Base-by-base conservation (phyloP, 2,797 vertebrate species). In the Brachyalestes nurse region DNA sequence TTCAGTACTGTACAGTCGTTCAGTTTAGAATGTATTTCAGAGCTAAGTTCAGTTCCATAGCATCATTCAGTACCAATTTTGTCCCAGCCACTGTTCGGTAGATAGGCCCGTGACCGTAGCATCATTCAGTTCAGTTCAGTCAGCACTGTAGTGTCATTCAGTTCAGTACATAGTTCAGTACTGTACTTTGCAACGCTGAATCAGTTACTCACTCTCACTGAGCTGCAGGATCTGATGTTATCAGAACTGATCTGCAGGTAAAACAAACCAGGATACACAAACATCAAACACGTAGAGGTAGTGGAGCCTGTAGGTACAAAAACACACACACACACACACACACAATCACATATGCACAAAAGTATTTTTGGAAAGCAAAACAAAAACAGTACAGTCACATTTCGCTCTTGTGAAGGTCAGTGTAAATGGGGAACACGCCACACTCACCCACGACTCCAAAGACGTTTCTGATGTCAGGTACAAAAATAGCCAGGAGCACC, bases 211-310 rank as follows among this genome's bases (percentile, higher is more conserved):
- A 99, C 97, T 93, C 95, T 94, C 2, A 97, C 83, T 67, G 95
- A 97, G 86, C 95, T 95, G 34, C 87, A 83, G 5, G 97, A 97
- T 70, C 89, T 61, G 65, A 96, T 91, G 23, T 94, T 93, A 74
- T 95, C 94, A 84, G 86, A 91, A 91, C 93, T 95, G 85, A 98
- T 93, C 88, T 94, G 97, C 81, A 99, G 94, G 91, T 96, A 97
- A 92, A 99, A 97, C 2, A 99, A 87, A 62, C 96, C 97, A 4
- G 97, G 97, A 89, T 95, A 99, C 62, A 99, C 86, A 92, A 98
- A 99, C 87, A 99, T 90, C 85, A 99, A 93, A 88, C 95, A 96
- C 0, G 95, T 96, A 53, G 97, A 98, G 47, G 96, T 98, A 38
- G 97, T 98, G 9, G 97, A 94, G 19, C 86, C 86, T 87, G 78